Base-by-base conservation (phyloP, 2,888 invertebrate genomes). In the Drosophila tanythrix region DNA sequence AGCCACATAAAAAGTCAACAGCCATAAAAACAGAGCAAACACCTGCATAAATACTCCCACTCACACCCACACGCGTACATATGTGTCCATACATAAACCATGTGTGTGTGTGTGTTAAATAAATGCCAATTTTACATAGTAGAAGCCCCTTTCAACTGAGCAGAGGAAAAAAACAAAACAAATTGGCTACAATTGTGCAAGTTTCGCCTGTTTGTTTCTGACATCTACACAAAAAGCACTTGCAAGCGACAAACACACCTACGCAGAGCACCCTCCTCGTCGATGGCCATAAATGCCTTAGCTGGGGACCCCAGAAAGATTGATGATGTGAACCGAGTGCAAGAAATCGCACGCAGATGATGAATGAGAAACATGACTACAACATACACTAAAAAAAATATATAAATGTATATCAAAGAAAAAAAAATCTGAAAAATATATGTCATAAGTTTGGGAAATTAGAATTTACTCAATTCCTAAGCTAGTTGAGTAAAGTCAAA, bases 261-360 rank as follows among this genome's bases (percentile, higher is more conserved):
- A 48, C 27, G 40, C 29, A 35, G 6, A 36, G 21, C 40, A 59
- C 40, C 27, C 40, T 36, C 48, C 50, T 36, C 35, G 38, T 56
- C 48, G 51, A 65, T 58, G 59, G 72, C 61, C 75, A 78, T 86
- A 85, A 85, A 84, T 86, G 82, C 63, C 35, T 55, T 59, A 70
- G 70, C 72, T 78, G 64, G 29, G 51, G 36, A 58, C 25, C 64
- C 36, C 29, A 46, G 74, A 79, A 76, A 86, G 88, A 88, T 86
- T 88, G 88, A 88, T 86, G 85, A 80, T 77, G 72, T 60, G 50
- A 59, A 62, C 67, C 67, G 73, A 79, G 75, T 83, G 75, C 73
- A 72, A 76, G 75, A 79, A 87, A 84, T 84, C 81, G 83, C 85
- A 70, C 62, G 58, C 69, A 76, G 74, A 87, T 87, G 89, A 87